These are phyloP conservation scores for Crioceris asparagi DNA, from an alignment of 2,888 invertebrate genomes.

Conservation along the genomic window DNA sequence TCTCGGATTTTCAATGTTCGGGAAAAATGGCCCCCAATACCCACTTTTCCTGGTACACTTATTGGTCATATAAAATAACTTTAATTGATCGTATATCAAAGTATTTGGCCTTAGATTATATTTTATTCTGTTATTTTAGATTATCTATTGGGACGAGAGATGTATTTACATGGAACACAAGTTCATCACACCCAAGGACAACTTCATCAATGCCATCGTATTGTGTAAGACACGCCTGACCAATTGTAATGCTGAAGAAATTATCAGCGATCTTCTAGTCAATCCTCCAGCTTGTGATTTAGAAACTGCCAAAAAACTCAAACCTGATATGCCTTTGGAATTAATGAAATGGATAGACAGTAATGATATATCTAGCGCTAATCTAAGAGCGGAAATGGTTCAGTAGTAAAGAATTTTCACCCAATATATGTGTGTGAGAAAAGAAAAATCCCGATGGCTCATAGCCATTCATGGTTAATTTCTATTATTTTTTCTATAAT, in stretches of 20 bases:
- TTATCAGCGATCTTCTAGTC: slow-evolving; percentile 37
- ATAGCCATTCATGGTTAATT: too few species aligned
- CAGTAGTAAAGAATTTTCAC: too few species aligned
- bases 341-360: slow-evolving; percentile 59
- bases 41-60: too few species aligned
- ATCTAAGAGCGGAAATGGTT: slow-evolving; percentile 46
- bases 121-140: too few species aligned
- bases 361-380: slow-evolving; percentile 59
- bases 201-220: slow-evolving; percentile 56
- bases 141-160: slow-evolving; percentile 77
- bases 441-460: too few species aligned
- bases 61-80: too few species aligned
- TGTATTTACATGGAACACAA: slow-evolving; percentile 78
- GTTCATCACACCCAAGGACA: slow-evolving; percentile 59
- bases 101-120: too few species aligned
- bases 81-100: too few species aligned
- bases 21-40: too few species aligned
- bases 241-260: slow-evolving; percentile 45
- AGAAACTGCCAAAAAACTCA: slow-evolving; percentile 36
- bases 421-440: too few species aligned
- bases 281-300: slow-evolving; percentile 19
- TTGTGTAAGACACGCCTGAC: slow-evolving; percentile 48
- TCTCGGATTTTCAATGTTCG: too few species aligned
- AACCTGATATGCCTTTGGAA: slow-evolving; percentile 53
- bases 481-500: too few species aligned